phyloP scores from a whole-genome alignment of 2,797 vertebrate species.

The Chaunax sp. region DNA sequence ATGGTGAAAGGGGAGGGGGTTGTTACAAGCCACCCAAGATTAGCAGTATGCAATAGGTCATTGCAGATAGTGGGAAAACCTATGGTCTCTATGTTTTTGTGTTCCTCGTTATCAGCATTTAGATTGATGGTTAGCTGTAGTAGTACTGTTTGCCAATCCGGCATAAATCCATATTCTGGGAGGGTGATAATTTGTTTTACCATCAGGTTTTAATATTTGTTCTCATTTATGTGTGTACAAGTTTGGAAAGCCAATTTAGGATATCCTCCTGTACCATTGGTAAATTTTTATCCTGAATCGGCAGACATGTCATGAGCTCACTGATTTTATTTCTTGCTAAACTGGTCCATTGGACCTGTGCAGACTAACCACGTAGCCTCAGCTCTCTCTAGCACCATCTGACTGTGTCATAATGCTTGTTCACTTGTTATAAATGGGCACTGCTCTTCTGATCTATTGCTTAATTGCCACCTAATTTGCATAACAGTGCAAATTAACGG shows the following conservation, averaged over 20 bases:
- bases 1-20: slow-evolving; percentile 25
- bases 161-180: slow-evolving; percentile 12
- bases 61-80: slow-evolving; percentile 32
- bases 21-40: slow-evolving; percentile 30
- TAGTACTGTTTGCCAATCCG: slow-evolving; percentile 48
- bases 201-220: slow-evolving; percentile 9
- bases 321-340: slow-evolving; percentile 51
- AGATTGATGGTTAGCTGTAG: slow-evolving; percentile 37
- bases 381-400: slow-evolving; percentile 78
- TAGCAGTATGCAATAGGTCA: slow-evolving; percentile 40
- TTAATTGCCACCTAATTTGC: slow-evolving; percentile 92
- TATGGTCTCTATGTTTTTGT: slow-evolving; percentile 20
- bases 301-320: slow-evolving; percentile 24
- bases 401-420: slow-evolving; percentile 86
- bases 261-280: slow-evolving; percentile 1
- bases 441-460: slow-evolving; percentile 87
- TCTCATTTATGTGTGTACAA: slow-evolving; percentile 1
- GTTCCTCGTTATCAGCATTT: slow-evolving; percentile 30
- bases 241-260: slow-evolving; percentile 7
- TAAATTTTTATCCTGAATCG: slow-evolving; percentile 28
- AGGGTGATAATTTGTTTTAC: slow-evolving; percentile 19
- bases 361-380: slow-evolving; percentile 61
- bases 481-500: slow-evolving; percentile 92
- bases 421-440: slow-evolving; percentile 88
- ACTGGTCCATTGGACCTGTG: slow-evolving; percentile 45